Conservation (phyloP, 2,888 invertebrate genomes). For the Bombylius discolor region DNA sequence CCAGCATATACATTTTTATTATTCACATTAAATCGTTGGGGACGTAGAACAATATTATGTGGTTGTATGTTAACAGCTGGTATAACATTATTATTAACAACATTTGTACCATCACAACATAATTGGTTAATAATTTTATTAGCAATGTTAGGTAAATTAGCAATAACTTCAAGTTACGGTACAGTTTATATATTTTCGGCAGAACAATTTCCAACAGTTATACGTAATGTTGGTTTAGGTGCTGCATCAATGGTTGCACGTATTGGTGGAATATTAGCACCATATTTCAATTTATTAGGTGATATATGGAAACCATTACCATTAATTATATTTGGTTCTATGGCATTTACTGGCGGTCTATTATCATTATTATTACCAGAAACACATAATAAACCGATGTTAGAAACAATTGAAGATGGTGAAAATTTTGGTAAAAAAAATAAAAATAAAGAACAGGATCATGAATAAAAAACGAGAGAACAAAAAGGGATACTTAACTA, state of each 20-base stretch:
- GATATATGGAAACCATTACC: slow-evolving; percentile 51
- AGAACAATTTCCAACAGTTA: slow-evolving; percentile 62
- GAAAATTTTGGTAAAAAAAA: slow-evolving; percentile 46
- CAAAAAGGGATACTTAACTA: not conserved
- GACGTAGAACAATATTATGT: slow-evolving; percentile 53
- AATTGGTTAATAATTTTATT: slow-evolving; percentile 44
- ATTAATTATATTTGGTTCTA: slow-evolving; percentile 56
- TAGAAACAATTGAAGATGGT: slow-evolving; percentile 71
- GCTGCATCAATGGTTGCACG: slow-evolving; percentile 77
- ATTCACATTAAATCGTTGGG: slow-evolving; percentile 54
- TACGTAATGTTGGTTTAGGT: slow-evolving; percentile 76
- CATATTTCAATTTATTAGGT: slow-evolving; percentile 62
- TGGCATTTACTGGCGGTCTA: slow-evolving; percentile 56
- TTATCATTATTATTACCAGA: slow-evolving; percentile 64
- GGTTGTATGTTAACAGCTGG: slow-evolving; percentile 55
- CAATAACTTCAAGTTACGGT: slow-evolving; percentile 60
- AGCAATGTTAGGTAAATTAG: slow-evolving; percentile 59
- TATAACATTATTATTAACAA: slow-evolving; percentile 43
- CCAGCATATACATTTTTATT: slow-evolving; percentile 56
- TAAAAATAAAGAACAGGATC: not conserved
- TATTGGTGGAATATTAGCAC: slow-evolving; percentile 53
- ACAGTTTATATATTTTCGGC: slow-evolving; percentile 60
- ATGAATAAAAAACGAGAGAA: not conserved
- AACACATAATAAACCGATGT: slow-evolving; percentile 59
- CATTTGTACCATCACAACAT: slow-evolving; percentile 42